A percentile compares a stretch with the other conserved stretches of the same genome.
Conservation (phyloP, 2,797 vertebrate genomes). For the Eupleurogrammus muticus region DNA sequence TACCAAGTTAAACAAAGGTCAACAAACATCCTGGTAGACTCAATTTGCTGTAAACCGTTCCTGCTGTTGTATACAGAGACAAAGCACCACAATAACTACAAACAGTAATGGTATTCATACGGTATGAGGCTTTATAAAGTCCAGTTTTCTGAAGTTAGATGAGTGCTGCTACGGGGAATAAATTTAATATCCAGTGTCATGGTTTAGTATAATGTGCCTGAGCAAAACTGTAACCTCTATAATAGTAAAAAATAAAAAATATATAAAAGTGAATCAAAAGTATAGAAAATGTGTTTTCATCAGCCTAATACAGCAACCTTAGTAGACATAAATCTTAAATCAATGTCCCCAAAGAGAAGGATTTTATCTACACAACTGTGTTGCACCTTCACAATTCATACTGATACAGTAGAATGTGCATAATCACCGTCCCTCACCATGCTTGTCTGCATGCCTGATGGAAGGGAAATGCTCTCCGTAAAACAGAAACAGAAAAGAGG, state of each 20-base stretch:
- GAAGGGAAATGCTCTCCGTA: constrained; percentile 68
- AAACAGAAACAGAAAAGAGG: constrained; percentile 74
- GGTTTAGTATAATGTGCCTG: neutral
- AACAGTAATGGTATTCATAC: neutral
- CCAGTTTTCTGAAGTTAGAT: constrained; percentile 10
- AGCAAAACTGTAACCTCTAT: neutral
- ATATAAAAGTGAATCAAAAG: neutral
- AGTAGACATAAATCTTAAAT: constrained; percentile 64
- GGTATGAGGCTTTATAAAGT: neutral
- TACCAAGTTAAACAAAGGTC: constrained; percentile 76
- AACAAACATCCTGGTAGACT: constrained; percentile 54
- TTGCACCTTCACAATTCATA: constrained; percentile 66
- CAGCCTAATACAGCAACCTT: constrained; percentile 49
- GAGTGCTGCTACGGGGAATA: neutral
- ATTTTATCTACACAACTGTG: constrained; percentile 64
- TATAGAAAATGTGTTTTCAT: constrained; percentile 58
- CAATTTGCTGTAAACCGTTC: constrained; percentile 39
- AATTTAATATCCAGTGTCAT: neutral
- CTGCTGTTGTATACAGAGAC: constrained; percentile 19
- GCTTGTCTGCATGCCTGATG: constrained; percentile 74
- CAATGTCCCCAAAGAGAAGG: constrained; percentile 57
- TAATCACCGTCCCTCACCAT: constrained; percentile 61
- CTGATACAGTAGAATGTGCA: constrained; percentile 68
- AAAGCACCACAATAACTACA: constrained; percentile 21
- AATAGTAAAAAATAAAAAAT: neutral